phyloP scores from a whole-genome alignment of 2,113 vertebrate species.

The Peromyscus californicus region DNA sequence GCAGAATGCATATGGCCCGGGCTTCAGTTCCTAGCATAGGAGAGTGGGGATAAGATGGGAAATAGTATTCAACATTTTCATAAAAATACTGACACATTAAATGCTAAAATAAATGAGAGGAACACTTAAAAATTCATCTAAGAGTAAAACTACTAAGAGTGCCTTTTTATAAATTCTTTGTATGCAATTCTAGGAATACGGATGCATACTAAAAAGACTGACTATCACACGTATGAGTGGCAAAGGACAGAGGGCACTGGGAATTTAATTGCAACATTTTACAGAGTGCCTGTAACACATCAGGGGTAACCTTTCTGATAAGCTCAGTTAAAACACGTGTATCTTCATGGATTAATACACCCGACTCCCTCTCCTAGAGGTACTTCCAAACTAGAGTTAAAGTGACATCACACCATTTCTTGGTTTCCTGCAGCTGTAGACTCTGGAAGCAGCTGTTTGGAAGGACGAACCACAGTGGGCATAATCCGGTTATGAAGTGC shows the following conservation, averaged over 20 bases:
- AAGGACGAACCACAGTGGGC: slow-evolving; percentile 97
- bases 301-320: neutral
- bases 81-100: slow-evolving; percentile 40
- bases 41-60: neutral
- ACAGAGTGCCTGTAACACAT: neutral
- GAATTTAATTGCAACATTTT: slow-evolving; percentile 37
- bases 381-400: neutral
- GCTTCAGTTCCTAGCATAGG: neutral
- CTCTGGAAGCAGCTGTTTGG: slow-evolving; percentile 93
- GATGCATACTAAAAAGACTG: slow-evolving; percentile 15
- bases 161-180: neutral
- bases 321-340: neutral
- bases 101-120: slow-evolving; percentile 49
- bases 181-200: slow-evolving; percentile 44
- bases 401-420: slow-evolving; percentile 91
- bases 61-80: slow-evolving; percentile 14
- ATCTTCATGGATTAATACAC: neutral
- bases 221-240: neutral
- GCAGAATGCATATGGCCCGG: neutral
- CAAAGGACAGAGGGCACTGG: neutral
- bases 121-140: neutral
- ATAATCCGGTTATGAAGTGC: slow-evolving; percentile 97
- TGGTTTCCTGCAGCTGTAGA: slow-evolving; percentile 87
- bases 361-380: neutral
- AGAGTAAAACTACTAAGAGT: slow-evolving; percentile 19